These are phyloP conservation scores for Cyrtodaria siliqua DNA, from an alignment of 2,888 invertebrate genomes.

Conservation along the genomic window DNA sequence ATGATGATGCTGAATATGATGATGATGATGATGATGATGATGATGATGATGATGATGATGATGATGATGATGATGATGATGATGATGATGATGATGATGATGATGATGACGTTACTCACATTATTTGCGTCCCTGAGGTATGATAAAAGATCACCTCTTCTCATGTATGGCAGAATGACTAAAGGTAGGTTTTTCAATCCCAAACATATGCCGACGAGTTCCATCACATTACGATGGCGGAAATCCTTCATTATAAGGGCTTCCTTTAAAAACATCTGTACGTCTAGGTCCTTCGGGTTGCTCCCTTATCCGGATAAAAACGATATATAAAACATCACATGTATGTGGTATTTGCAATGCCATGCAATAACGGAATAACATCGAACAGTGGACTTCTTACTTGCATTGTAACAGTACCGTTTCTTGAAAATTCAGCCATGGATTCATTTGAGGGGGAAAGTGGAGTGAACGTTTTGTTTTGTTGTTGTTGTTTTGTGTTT, in stretches of 20 bases:
- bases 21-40: neutral
- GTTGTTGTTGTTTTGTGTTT: no score
- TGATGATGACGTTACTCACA: slow-evolving; percentile 71
- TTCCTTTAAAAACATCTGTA: slow-evolving; percentile 86
- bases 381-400: no score
- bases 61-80: neutral
- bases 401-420: no score
- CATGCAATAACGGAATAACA: no score
- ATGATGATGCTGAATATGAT: neutral
- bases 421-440: no score
- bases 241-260: slow-evolving; percentile 87
- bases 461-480: no score
- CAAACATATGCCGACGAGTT: slow-evolving; percentile 86
- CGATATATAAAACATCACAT: no score
- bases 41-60: neutral
- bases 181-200: slow-evolving; percentile 86
- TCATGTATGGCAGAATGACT: slow-evolving; percentile 87
- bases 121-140: slow-evolving; percentile 85
- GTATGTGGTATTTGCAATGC: no score
- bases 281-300: slow-evolving; percentile 77
- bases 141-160: slow-evolving; percentile 86
- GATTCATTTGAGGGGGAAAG: no score
- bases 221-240: slow-evolving; percentile 87
- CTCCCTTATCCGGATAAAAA: no score
- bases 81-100: no score